Conservation (phyloP, 1,140 invertebrate species). For the Pseudomyrmex gracilis region DNA sequence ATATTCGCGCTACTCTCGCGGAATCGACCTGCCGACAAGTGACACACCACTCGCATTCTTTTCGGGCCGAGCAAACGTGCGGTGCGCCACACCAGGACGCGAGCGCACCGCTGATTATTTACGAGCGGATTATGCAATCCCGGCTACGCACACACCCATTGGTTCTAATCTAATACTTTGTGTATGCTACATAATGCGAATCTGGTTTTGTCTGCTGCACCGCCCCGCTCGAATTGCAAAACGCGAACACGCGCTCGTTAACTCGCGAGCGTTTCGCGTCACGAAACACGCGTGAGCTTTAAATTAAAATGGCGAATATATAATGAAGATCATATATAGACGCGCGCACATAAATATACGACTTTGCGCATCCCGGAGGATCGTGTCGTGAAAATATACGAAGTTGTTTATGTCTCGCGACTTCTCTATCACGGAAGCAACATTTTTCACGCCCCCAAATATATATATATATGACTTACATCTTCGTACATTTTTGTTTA, state of each 20-base stretch:
- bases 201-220: conserved; percentile 14
- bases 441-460: background rate
- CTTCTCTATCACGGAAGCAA: background rate
- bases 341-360: conserved; percentile 4
- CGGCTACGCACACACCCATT: background rate
- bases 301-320: conserved; percentile 48
- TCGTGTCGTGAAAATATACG: background rate
- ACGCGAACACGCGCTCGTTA: conserved; percentile 47
- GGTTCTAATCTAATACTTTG: conserved; percentile 46
- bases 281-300: conserved; percentile 8
- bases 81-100: background rate
- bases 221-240: conserved; percentile 27
- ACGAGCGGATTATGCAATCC: conserved; percentile 55
- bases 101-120: conserved; percentile 26
- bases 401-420: conserved; percentile 5
- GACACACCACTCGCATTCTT: conserved; percentile 37
- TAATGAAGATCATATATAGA: conserved; percentile 27
- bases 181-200: conserved; percentile 40
- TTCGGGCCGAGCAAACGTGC: background rate
- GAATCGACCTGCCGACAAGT: conserved; percentile 36
- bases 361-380: background rate
- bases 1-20: conserved; percentile 17
- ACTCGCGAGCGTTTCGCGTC: conserved; percentile 23
- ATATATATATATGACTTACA: conserved; percentile 24
- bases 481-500: conserved; percentile 3